Evolutionary conservation across 2,888 invertebrate species (phyloP).

Genomic region (Micoletzkya japonica): DNA sequence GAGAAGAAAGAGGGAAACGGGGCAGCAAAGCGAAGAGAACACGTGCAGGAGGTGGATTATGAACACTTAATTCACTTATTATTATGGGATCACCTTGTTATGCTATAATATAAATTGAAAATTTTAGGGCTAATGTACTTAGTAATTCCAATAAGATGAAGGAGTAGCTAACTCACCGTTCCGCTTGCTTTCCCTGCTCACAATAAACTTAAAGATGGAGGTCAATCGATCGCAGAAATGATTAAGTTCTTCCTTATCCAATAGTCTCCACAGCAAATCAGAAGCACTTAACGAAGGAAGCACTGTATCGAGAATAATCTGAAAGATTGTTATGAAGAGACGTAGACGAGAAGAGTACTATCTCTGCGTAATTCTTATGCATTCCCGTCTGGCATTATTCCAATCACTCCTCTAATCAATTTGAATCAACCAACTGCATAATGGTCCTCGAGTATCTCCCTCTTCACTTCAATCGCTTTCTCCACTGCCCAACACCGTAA

Average conservation of each 20-base stretch:
- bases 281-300: constrained; percentile 41
- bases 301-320: constrained; percentile 36
- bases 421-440: constrained; percentile 20
- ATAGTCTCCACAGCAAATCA: constrained; percentile 47
- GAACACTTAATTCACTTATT: neutral
- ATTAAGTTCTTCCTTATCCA: constrained; percentile 34
- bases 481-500: constrained; percentile 49
- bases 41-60: neutral
- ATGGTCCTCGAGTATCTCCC: constrained; percentile 27
- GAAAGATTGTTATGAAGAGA: neutral
- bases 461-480: constrained; percentile 33
- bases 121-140: neutral
- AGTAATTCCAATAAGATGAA: neutral
- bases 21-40: constrained; percentile 16
- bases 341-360: neutral
- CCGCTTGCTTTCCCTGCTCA: neutral
- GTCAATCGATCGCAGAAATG: constrained; percentile 10
- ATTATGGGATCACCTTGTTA: too few relatives aligned
- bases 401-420: neutral
- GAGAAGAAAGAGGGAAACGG: constrained; percentile 8
- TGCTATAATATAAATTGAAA: too few relatives aligned
- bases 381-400: neutral
- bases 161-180: neutral
- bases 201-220: neutral
- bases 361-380: neutral